phyloP scores from a whole-genome alignment of 1,140 invertebrate genomes.

The Zaprionus inermis region DNA sequence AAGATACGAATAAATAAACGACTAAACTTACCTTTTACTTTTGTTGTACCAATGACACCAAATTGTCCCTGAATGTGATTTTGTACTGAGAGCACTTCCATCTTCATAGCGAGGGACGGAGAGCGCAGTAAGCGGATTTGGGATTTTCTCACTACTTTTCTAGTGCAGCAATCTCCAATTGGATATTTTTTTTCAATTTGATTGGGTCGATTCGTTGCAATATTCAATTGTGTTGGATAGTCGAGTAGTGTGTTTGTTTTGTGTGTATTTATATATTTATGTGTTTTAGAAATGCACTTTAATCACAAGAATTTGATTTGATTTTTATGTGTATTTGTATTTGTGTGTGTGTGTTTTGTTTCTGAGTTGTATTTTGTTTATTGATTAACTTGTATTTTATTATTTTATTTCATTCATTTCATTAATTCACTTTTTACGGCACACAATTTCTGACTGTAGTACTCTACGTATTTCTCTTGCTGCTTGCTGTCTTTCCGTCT shows the following conservation, averaged over 20 bases:
- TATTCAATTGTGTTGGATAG: slow-evolving; percentile 41
- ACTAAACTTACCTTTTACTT: slow-evolving; percentile 83
- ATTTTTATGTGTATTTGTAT: slow-evolving; percentile 35
- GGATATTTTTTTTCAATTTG: slow-evolving; percentile 25
- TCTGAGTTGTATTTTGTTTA: slow-evolving; percentile 21
- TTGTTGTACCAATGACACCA: slow-evolving; percentile 78
- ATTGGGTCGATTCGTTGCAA: slow-evolving; percentile 48
- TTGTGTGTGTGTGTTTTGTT: slow-evolving; percentile 19
- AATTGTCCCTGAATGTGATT: slow-evolving; percentile 84
- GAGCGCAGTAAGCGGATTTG: slow-evolving; percentile 23
- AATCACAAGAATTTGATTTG: slow-evolving; percentile 82
- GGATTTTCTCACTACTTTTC: slow-evolving; percentile 30
- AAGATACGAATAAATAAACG: background rate
- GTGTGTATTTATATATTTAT: slow-evolving; percentile 48
- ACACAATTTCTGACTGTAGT: slow-evolving; percentile 63
- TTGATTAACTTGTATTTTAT: slow-evolving; percentile 38
- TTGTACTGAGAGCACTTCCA: slow-evolving; percentile 84
- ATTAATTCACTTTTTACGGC: slow-evolving; percentile 52
- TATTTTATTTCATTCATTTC: slow-evolving; percentile 43
- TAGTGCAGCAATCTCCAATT: too few species aligned
- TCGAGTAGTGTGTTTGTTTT: slow-evolving; percentile 34
- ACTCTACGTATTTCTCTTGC: slow-evolving; percentile 11
- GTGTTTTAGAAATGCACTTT: slow-evolving; percentile 83
- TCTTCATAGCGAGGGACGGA: slow-evolving; percentile 73
- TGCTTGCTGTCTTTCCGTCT: slow-evolving; percentile 3